Base-by-base conservation (phyloP, 2,113 vertebrate species). In the Prochilodus magdalenae region DNA sequence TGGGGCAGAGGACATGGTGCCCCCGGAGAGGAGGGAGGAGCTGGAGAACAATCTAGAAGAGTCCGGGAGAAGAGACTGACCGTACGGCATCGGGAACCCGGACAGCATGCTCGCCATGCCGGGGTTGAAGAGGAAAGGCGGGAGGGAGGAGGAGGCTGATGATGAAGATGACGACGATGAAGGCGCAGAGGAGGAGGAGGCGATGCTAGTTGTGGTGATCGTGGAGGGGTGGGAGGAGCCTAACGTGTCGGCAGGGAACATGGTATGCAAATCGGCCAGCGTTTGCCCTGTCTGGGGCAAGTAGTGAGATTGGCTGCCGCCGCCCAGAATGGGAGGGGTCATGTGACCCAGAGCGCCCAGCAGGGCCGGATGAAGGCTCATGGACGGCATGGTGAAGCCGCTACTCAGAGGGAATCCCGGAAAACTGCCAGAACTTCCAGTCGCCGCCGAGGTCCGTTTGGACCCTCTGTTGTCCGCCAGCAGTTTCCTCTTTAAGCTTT, bases 121-220 rank as follows among this genome's bases (percentile, higher is more conserved):
- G 88, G 96, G 95, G 90, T 94, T 98, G 89, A 99, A 95, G 93
- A 98, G 90, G 93, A 97, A 98, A 5, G 96, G 94, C 78, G 96
- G 94, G 88, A 95, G 88, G 74, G 96, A 96, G 90, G 93, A 93
- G 66, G 96, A 95, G 75, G 94, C 92, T 90, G 96, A 92, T 84
- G 94, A 95, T 85, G 95, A 96, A 84, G 94, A 90, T n/a, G n/a
- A 96, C 85, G 94, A 95, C 86, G 95, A 96, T 84, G 94, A 90
- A 77, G 96, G 94, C 84, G 95, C 93, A 78, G 95, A 92, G 70
- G 97, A 93, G 40, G 94, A 89, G 82, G 95, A 93, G 85, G 90
- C 90, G 75, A 95, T 94, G 88, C 94, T 93, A 88, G 95, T 93
- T 92, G 92, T 92, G 91, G 94, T 94, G 84, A 96, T 90, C 59